Conservation (phyloP, 2,113 vertebrate genomes). For the Malurus elegans region DNA sequence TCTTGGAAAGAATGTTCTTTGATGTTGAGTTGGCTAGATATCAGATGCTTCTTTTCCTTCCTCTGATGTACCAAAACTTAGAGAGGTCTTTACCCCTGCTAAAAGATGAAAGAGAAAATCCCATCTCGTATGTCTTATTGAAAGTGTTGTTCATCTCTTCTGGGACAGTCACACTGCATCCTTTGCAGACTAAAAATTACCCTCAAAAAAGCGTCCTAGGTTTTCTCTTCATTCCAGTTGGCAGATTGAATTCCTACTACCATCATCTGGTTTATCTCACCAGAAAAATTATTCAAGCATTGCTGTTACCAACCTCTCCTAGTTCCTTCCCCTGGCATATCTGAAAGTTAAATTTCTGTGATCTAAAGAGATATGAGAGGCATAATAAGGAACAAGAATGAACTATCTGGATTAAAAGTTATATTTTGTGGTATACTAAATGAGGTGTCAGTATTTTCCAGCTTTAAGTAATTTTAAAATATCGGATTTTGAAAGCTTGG, state of each 20-base stretch:
- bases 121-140: neutral
- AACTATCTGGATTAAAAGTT: neutral
- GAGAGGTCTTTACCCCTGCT: neutral
- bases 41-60: neutral
- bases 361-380: neutral
- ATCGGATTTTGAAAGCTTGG: neutral
- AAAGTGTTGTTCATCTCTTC: neutral
- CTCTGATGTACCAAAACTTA: neutral
- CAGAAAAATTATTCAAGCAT: neutral
- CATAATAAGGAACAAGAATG: neutral
- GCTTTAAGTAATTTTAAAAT: neutral
- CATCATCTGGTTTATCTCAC: neutral
- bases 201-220: neutral
- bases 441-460: neutral
- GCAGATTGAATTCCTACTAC: neutral
- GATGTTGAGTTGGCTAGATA: neutral
- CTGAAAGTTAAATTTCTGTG: neutral
- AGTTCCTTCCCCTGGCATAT: neutral
- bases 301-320: neutral
- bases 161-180: neutral
- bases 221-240: neutral
- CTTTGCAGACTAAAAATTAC: neutral
- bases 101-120: constrained; percentile 41
- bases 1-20: neutral
- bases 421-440: neutral